Conservation (phyloP, 1,140 invertebrate species). For the Sycophaga agraensis region DNA sequence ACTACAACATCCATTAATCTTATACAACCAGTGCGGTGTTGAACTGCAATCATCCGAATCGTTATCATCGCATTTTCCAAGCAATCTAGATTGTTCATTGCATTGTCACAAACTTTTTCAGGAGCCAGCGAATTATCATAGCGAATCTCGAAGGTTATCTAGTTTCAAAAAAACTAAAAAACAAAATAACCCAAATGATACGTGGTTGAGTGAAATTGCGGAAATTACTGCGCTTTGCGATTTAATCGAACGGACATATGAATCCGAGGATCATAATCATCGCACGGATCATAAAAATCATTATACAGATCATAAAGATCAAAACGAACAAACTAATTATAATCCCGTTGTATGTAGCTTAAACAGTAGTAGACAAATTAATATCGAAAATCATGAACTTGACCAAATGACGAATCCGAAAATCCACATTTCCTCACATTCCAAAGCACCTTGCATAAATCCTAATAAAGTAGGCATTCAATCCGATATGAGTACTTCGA, state of each 20-base stretch:
- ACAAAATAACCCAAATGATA: no score
- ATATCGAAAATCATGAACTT: not conserved
- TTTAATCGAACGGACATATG: not conserved
- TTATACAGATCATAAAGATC: not conserved
- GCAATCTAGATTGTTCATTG: not conserved
- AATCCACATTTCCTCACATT: conserved; percentile 1
- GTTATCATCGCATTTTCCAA: not conserved
- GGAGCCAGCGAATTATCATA: no score
- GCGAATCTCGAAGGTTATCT: no score
- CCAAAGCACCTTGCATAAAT: conserved; percentile 39
- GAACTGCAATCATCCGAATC: not conserved
- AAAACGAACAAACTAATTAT: not conserved
- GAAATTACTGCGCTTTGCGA: no score
- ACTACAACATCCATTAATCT: not conserved
- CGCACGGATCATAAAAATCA: not conserved
- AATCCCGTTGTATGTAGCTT: not conserved
- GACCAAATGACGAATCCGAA: conserved; percentile 24
- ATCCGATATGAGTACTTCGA: conserved; percentile 39
- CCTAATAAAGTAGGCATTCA: conserved; percentile 45
- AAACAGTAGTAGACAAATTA: conserved; percentile 3
- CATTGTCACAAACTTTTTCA: conserved; percentile 21
- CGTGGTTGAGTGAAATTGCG: no score
- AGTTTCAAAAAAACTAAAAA: no score
- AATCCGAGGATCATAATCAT: conserved; percentile 14
- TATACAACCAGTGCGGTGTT: not conserved